Conservation (phyloP, 1,140 invertebrate genomes). For the Samia ricini region DNA sequence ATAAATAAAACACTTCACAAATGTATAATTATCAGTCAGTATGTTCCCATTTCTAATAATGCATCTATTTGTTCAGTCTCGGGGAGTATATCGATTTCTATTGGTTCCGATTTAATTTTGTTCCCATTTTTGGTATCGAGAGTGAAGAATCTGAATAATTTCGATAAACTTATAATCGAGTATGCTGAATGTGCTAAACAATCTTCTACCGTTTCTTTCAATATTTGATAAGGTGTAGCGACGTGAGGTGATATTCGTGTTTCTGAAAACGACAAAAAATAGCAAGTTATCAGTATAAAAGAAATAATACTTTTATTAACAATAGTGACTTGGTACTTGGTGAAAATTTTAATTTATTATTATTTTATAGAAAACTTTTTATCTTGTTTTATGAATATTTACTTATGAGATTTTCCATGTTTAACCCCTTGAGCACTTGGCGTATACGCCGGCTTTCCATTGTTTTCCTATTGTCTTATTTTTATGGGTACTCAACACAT, state of each 20-base stretch:
- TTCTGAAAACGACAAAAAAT: slow-evolving; percentile 59
- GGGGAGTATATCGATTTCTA: slow-evolving; percentile 66
- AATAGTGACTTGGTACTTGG: too few relatives aligned
- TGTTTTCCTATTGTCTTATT: too few relatives aligned
- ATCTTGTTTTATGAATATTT: too few relatives aligned
- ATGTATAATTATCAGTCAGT: too few relatives aligned
- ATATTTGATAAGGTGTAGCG: slow-evolving; percentile 74
- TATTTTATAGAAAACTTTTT: too few relatives aligned
- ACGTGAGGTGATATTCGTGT: slow-evolving; percentile 67
- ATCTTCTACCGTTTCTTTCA: slow-evolving; percentile 81
- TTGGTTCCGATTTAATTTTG: slow-evolving; percentile 50
- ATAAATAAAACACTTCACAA: not conserved
- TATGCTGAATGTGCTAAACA: slow-evolving; percentile 82
- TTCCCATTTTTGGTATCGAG: slow-evolving; percentile 47
- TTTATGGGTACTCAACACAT: too few relatives aligned
- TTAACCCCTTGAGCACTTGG: too few relatives aligned
- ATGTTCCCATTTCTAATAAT: slow-evolving; percentile 60
- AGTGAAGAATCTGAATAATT: slow-evolving; percentile 77
- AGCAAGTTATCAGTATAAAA: not conserved
- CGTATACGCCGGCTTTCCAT: too few relatives aligned
- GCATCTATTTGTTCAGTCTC: slow-evolving; percentile 72
- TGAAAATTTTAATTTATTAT: too few relatives aligned
- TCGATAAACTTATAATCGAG: slow-evolving; percentile 81
- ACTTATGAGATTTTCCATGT: too few relatives aligned
- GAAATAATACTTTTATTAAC: too few relatives aligned